Percentiles rank a stretch among this genome's conserved stretches.
phyloP scores from a whole-genome alignment of 2,113 vertebrate genomes.

The Pangasianodon hypophthalmus region DNA sequence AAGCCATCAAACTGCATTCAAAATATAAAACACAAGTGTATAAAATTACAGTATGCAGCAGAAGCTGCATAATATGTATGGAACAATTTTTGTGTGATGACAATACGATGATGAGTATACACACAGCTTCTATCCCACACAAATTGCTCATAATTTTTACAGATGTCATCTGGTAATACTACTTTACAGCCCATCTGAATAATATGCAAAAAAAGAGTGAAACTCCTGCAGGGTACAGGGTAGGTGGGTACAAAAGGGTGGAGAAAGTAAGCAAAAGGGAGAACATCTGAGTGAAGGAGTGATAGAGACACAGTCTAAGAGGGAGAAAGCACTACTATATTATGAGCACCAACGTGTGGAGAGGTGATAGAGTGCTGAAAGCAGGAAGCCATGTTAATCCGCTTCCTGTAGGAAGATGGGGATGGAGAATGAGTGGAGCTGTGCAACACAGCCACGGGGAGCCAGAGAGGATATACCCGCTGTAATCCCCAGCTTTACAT shows the following conservation, averaged over 20 bases:
- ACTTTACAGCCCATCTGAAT: not conserved
- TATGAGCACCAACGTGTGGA: constrained; percentile 5
- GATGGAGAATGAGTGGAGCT: constrained; percentile 20
- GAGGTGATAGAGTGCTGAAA: constrained; percentile 21
- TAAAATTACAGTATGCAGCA: not conserved
- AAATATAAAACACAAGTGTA: not conserved
- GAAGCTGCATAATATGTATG: not conserved
- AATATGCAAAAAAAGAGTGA: not conserved
- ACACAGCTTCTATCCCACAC: not conserved
- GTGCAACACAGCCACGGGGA: constrained; percentile 37
- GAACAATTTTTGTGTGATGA: not conserved
- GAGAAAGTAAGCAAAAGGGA: constrained; percentile 34
- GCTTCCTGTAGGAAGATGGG: constrained; percentile 43
- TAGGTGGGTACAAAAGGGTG: not conserved
- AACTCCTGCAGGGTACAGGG: not conserved
- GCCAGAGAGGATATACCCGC: constrained; percentile 8
- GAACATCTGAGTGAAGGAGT: not conserved
- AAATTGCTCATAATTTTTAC: not conserved
- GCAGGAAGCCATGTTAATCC: constrained; percentile 47
- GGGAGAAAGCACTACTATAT: constrained; percentile 14
- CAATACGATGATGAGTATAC: not conserved
- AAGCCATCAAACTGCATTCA: not conserved
- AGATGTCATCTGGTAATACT: not conserved
- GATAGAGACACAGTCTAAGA: not conserved
- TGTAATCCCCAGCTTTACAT: constrained; percentile 60